Conservation (phyloP, 2,113 vertebrate genomes). For the Chinchilla lanigera region DNA sequence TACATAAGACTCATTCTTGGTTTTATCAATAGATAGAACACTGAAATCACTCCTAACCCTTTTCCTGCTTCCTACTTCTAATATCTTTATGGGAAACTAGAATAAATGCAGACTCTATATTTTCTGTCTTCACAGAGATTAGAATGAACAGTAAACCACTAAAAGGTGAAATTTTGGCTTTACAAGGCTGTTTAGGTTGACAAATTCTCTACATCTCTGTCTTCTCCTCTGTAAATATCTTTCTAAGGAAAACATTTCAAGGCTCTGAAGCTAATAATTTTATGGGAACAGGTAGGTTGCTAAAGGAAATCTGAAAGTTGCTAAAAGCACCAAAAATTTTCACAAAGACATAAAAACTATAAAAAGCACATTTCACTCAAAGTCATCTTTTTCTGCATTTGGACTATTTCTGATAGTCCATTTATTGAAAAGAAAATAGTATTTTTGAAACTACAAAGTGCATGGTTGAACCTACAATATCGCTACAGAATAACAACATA, state of each 20-base stretch:
- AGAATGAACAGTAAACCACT: neutral
- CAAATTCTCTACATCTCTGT: neutral
- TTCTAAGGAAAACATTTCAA: neutral
- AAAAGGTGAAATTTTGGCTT: neutral
- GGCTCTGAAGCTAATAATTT: neutral
- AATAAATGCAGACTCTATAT: neutral
- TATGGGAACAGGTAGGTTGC: neutral
- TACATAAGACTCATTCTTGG: neutral
- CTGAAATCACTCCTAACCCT: neutral
- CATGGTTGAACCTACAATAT: neutral
- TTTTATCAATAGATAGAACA: constrained; percentile 1
- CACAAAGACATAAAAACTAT: neutral
- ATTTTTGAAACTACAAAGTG: neutral
- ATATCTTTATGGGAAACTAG: neutral
- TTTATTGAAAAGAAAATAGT: neutral
- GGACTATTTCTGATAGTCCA: neutral
- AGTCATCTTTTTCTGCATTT: neutral
- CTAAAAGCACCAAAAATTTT: neutral
- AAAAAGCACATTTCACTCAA: neutral
- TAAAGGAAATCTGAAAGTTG: neutral
- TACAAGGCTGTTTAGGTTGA: neutral
- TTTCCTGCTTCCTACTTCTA: neutral
- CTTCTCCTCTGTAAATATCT: neutral
- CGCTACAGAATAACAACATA: neutral
- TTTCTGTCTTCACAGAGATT: neutral